Evolutionary conservation across 2,888 invertebrate species (phyloP).

Genomic region (Rapana venosa): DNA sequence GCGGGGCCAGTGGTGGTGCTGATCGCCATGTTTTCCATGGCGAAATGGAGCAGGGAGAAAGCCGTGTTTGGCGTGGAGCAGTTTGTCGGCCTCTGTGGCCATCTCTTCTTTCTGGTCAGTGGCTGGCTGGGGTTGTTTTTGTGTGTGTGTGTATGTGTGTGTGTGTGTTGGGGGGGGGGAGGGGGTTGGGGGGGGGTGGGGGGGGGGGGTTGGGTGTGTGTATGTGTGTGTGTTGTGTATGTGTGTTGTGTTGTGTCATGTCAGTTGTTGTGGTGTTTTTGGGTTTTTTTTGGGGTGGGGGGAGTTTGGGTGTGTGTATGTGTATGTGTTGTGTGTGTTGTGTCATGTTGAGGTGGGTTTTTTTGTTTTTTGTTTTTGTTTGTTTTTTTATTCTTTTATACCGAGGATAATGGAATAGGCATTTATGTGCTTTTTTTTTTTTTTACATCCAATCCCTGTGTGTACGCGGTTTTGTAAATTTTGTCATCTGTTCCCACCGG

Average conservation of each 20-base stretch:
- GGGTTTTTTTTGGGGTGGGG: too few species aligned
- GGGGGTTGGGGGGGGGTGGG: too few species aligned
- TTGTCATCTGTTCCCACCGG: not conserved
- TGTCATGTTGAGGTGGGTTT: not conserved
- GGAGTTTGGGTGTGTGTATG: too few species aligned
- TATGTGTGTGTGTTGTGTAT: not conserved
- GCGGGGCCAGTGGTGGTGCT: constrained; percentile 89
- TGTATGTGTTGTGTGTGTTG: not conserved
- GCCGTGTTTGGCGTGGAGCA: constrained; percentile 85
- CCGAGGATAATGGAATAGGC: too few species aligned
- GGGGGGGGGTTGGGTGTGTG: not conserved
- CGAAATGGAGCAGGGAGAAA: constrained; percentile 88
- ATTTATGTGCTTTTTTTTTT: not conserved
- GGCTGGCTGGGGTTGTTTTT: not conserved
- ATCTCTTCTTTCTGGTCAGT: constrained; percentile 84
- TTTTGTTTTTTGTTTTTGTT: not conserved
- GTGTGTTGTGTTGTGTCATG: not conserved
- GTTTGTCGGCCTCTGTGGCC: constrained; percentile 84
- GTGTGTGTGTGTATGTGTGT: not conserved
- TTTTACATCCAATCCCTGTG: not conserved
- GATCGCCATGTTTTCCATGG: constrained; percentile 88
- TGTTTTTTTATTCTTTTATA: not conserved
- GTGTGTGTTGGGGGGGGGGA: not conserved
- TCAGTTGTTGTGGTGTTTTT: not conserved
- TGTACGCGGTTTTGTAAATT: not conserved